Evolutionary conservation across 2,888 invertebrate genomes (phyloP).

Genomic region (Cosmorhoe ocellata): DNA sequence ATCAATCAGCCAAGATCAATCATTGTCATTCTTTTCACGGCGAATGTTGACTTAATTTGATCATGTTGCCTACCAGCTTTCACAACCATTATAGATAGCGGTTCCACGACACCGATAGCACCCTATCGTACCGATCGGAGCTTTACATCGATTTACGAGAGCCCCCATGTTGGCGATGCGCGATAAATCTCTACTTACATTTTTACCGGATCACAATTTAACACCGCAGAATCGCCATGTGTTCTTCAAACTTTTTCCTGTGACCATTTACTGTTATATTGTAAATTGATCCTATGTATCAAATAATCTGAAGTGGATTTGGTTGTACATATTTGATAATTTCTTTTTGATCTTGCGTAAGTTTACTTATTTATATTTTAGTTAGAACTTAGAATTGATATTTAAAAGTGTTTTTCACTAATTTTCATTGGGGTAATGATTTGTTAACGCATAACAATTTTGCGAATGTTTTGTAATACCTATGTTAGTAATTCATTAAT

Average conservation of each 20-base stretch:
- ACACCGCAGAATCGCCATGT: slow-evolving; percentile 42
- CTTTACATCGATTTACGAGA: slow-evolving; percentile 69
- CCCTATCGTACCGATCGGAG: slow-evolving; percentile 58
- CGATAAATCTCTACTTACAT: slow-evolving; percentile 62
- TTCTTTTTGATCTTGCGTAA: too few relatives aligned
- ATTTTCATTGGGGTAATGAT: too few relatives aligned
- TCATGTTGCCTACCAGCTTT: slow-evolving; percentile 51
- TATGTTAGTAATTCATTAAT: slow-evolving; percentile 2
- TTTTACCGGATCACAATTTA: slow-evolving; percentile 51
- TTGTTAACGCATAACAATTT: too few relatives aligned
- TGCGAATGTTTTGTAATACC: too few relatives aligned
- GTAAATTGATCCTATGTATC: slow-evolving; percentile 47
- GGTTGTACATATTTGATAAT: too few relatives aligned
- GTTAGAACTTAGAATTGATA: too few relatives aligned
- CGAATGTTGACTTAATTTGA: slow-evolving; percentile 43
- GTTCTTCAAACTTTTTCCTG: slow-evolving; percentile 42
- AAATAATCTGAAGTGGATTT: slow-evolving; percentile 27
- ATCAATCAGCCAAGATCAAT: slow-evolving; percentile 50
- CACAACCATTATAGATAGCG: slow-evolving; percentile 61
- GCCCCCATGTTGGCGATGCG: slow-evolving; percentile 55
- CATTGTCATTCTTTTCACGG: slow-evolving; percentile 51
- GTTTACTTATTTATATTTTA: too few relatives aligned
- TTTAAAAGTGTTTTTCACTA: too few relatives aligned
- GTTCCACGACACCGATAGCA: slow-evolving; percentile 51
- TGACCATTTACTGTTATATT: slow-evolving; percentile 41